phyloP scores from a whole-genome alignment of 2,888 invertebrate species.

The Myopa tessellatipennis region DNA sequence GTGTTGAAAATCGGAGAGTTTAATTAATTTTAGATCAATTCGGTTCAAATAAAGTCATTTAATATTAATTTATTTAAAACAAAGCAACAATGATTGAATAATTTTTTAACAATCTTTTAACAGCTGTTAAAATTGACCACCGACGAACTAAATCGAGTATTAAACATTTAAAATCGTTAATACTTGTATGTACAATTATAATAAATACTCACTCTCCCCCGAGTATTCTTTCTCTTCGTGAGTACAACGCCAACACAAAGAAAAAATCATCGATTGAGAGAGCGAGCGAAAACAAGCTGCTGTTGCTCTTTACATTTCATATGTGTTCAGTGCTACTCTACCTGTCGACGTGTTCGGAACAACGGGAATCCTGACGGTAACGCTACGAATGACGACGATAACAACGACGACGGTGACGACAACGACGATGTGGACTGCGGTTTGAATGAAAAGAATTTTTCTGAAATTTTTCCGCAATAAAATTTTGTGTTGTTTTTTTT shows the following conservation, averaged over 20 bases:
- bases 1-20: too few species aligned
- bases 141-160: too few species aligned
- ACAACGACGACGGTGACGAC: background rate
- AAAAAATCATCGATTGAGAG: background rate
- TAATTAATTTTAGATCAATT: too few species aligned
- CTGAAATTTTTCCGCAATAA: slow-evolving; percentile 18
- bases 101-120: too few species aligned
- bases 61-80: too few species aligned
- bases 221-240: background rate
- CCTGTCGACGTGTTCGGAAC: slow-evolving; percentile 57
- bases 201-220: too few species aligned
- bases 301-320: slow-evolving; percentile 18
- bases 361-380: slow-evolving; percentile 41
- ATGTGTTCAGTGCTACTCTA: slow-evolving; percentile 56
- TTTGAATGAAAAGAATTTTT: background rate
- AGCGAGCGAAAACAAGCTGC: background rate
- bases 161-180: too few species aligned
- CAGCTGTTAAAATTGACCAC: too few species aligned
- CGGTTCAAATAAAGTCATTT: too few species aligned
- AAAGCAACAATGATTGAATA: too few species aligned
- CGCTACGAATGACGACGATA: background rate
- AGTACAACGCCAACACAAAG: background rate
- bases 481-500: slow-evolving; percentile 2
- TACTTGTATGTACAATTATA: too few species aligned
- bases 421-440: background rate